Conservation (phyloP, 2,797 vertebrate genomes). For the Cottoperca gobio region DNA sequence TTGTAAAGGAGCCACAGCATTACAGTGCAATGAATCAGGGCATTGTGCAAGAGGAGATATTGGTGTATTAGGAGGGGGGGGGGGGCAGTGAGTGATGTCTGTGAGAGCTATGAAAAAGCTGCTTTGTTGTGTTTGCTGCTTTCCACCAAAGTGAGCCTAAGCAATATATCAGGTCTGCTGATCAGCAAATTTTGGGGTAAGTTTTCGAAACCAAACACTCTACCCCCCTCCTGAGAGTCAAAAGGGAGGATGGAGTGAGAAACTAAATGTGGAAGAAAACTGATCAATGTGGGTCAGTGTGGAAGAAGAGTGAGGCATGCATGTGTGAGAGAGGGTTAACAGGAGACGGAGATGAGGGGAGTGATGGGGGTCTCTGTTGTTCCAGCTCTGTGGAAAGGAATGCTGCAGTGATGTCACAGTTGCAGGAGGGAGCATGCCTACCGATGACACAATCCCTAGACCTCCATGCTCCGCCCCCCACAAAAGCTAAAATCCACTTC, state of each 20-base stretch:
- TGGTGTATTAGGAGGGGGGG: conserved; percentile 49
- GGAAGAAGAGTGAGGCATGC: conserved; percentile 40
- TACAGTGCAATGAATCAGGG: conserved; percentile 65
- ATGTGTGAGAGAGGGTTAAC: conserved; percentile 67
- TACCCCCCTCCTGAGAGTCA: conserved; percentile 7
- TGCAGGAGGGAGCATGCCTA: conserved; percentile 85
- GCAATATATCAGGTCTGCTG: conserved; percentile 65
- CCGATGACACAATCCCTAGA: conserved; percentile 85
- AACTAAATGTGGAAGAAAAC: conserved; percentile 22
- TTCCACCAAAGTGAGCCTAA: conserved; percentile 41
- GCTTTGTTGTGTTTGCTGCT: conserved; percentile 69
- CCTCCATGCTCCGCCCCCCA: conserved; percentile 71
- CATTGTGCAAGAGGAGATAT: conserved; percentile 74
- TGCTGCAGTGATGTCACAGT: conserved; percentile 86
- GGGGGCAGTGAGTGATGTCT: conserved; percentile 53
- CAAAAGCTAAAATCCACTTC: conserved; percentile 64
- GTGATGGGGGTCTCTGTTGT: conserved; percentile 81
- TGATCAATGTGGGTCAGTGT: conserved; percentile 27
- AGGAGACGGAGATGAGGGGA: conserved; percentile 63
- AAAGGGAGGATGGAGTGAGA: conserved; percentile 32
- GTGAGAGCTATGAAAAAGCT: conserved; percentile 65
- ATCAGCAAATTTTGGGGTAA: conserved; percentile 74
- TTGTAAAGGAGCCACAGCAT: conserved; percentile 46
- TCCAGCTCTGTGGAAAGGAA: conserved; percentile 84
- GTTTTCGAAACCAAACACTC: conserved; percentile 50